Base-by-base conservation (phyloP, 2,888 invertebrate genomes). In the Clusia tigrina region DNA sequence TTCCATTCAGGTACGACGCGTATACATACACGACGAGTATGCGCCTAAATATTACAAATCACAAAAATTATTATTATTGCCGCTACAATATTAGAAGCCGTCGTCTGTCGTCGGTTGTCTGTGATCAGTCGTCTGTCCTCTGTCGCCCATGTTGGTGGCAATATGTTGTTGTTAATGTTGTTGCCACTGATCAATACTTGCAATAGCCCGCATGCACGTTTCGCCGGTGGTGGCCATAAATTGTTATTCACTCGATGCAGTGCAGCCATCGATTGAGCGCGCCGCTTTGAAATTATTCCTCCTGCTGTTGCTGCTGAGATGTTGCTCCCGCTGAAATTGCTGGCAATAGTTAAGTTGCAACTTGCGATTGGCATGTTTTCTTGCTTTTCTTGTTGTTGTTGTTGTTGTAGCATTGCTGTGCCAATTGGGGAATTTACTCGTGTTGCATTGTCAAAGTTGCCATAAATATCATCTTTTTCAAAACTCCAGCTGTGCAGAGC, bases 381-480 rank as follows among this genome's bases (percentile, higher is more conserved):
- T 18, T 48, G 48, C 15, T 48, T 18, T 48, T 15, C 10, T 2
- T 48, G 48, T 48, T 3, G 22, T 20, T 48, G 22, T 18, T 18
- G 48, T 22, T 48, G 3, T 6, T 17, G 32, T 32, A 32, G 42
- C 42, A 42, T n/a, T 65, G 67, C 54, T 65, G 65, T 65, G 63
- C 60, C 62, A 63, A 52, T 59, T 63, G 67, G 66, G 65, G 54
- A 66, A 67, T 68, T 62, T 64, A 62, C 68, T 63, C 66, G 64
- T 62, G 66, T 66, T 64, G 66, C 64, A 67, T 74, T 79, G 81
- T 80, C 78, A 79, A 79, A 79, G 77, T 80, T 79, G 81, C 78
- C 80, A 79, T 80, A 79, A 79, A 79, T 78, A 80, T 79, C 78
- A 75, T 75, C 74, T 75, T 75, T 71, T 74, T 78, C 78, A 76